phyloP scores from a whole-genome alignment of 2,888 invertebrate species.

The Nymphalis c-album region DNA sequence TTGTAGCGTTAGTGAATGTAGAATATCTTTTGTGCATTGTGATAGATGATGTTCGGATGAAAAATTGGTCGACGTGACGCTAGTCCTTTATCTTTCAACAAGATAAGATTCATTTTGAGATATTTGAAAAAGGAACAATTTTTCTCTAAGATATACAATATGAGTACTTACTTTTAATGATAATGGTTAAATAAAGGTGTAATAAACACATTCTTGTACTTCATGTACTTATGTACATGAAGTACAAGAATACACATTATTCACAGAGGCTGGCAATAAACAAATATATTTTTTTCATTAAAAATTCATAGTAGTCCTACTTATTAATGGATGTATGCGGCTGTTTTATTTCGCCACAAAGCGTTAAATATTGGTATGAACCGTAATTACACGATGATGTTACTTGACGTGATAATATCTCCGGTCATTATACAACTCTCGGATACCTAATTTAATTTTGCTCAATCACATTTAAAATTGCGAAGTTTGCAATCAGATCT shows the following conservation, averaged over 20 bases:
- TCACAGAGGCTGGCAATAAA: conserved; percentile 21
- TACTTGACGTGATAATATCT: conserved; percentile 20
- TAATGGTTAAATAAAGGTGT: no score
- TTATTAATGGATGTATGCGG: conserved; percentile 10
- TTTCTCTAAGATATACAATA: no score
- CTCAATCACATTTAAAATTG: conserved; percentile 24
- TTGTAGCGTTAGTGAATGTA: conserved; percentile 43
- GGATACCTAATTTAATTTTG: conserved; percentile 21
- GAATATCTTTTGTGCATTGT: conserved; percentile 41
- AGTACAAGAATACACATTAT: conserved; percentile 7
- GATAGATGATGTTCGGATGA: conserved; percentile 30
- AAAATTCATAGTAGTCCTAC: conserved; percentile 9
- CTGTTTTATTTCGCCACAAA: conserved; percentile 5
- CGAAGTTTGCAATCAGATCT: conserved; percentile 15
- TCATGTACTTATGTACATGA: conserved; percentile 13
- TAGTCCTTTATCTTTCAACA: neutral
- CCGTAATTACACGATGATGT: conserved; percentile 4
- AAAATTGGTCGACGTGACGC: conserved; percentile 13
- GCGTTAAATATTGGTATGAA: conserved; percentile 7
- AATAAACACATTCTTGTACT: neutral
- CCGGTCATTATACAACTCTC: conserved; percentile 16
- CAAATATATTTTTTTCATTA: conserved; percentile 21
- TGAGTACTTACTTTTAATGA: no score
- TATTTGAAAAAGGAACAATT: no score
- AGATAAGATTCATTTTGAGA: neutral